Percentiles rank a stretch among this genome's conserved stretches.
Conservation (phyloP, 2,113 vertebrate genomes). For the Pterocles gutturalis region DNA sequence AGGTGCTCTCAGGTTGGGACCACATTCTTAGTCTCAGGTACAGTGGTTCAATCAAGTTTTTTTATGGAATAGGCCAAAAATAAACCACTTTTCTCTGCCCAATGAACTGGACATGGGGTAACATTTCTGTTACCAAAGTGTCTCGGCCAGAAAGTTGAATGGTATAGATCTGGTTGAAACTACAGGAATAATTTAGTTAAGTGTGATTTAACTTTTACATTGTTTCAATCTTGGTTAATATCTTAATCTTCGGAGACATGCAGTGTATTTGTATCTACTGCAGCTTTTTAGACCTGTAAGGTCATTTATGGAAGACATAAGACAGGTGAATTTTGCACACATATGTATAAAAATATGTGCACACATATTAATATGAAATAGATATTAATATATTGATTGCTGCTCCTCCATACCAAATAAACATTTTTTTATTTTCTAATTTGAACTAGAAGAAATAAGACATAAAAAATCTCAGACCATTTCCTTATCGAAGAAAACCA, state of each 20-base stretch:
- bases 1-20: rapidly evolving
- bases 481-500: background rate
- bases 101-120: background rate
- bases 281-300: background rate
- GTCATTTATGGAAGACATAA: background rate
- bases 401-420: background rate
- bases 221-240: background rate
- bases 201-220: rapidly evolving
- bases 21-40: background rate
- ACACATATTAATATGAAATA: background rate
- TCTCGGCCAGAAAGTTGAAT: background rate
- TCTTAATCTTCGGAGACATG: background rate
- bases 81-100: background rate
- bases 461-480: rapidly evolving
- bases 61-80: background rate
- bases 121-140: background rate
- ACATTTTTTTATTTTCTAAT: background rate
- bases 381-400: background rate
- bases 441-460: background rate
- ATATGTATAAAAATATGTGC: background rate
- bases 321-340: background rate
- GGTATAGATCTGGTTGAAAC: background rate
- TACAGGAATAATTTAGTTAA: background rate
- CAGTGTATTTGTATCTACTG: background rate
- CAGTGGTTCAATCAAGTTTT: background rate